These are phyloP conservation scores for Seriola aureovittata DNA, from an alignment of 2,113 vertebrate genomes.

Conservation along the genomic window DNA sequence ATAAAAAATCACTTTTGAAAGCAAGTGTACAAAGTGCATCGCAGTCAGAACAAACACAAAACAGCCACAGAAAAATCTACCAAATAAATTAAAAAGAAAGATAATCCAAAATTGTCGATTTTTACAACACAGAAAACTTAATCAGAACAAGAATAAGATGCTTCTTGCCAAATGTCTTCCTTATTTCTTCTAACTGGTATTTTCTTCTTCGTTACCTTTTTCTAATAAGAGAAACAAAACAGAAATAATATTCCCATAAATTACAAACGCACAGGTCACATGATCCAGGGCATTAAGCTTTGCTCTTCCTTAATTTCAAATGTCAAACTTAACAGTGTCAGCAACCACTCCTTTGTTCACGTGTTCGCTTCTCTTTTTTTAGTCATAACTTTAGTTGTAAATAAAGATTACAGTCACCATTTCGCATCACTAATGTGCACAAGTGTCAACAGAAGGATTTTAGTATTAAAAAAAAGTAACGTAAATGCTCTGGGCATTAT, in stretches of 20 bases:
- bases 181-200: background rate
- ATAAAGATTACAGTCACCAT: background rate
- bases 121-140: no score
- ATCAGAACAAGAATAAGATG: no score
- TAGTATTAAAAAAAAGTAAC: background rate
- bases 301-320: background rate
- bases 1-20: background rate
- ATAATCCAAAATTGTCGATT: no score
- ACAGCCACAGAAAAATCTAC: no score
- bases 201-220: background rate
- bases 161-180: no score
- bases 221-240: background rate
- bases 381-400: background rate
- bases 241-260: background rate
- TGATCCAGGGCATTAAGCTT: background rate
- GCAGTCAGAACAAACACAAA: background rate
- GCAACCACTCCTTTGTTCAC: background rate
- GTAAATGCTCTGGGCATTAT: background rate
- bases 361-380: background rate
- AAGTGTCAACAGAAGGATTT: background rate
- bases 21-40: background rate
- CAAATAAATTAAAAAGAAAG: no score
- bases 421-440: background rate
- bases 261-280: background rate
- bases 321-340: background rate